A percentile compares a stretch with the other conserved stretches of the same genome.
Evolutionary conservation across 2,888 invertebrate genomes (phyloP).

Genomic region (Ophion slaviceki): DNA sequence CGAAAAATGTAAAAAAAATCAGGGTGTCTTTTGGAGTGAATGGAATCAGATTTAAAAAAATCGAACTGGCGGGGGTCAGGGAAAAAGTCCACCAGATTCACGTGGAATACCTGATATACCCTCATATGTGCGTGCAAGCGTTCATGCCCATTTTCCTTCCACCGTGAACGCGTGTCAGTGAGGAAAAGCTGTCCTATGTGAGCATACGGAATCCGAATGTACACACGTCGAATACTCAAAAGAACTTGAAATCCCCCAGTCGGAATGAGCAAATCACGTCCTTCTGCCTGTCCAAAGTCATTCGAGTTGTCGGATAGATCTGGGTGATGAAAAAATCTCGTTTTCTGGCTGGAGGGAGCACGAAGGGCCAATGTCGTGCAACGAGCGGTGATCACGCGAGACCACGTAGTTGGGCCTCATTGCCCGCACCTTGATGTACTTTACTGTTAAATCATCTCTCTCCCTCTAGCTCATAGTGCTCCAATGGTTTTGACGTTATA

Average conservation of each 20-base stretch:
- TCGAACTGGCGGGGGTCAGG: too few relatives aligned
- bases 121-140: neutral
- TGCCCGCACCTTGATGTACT: conserved; percentile 23
- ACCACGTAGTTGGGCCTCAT: conserved; percentile 51
- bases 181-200: neutral
- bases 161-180: neutral
- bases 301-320: conserved; percentile 11
- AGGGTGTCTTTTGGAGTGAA: too few relatives aligned
- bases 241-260: conserved; percentile 48
- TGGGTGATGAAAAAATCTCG: conserved; percentile 28
- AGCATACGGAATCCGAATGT: neutral
- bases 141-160: too few relatives aligned
- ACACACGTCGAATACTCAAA: neutral
- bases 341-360: conserved; percentile 34
- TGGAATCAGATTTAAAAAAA: too few relatives aligned
- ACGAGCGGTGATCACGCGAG: conserved; percentile 72
- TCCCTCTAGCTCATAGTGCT: conserved; percentile 6
- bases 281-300: neutral
- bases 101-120: neutral
- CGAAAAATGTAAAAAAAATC: too few relatives aligned
- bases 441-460: conserved; percentile 23
- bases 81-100: too few relatives aligned
- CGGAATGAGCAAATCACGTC: neutral
- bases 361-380: conserved; percentile 71
- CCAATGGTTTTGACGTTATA: conserved; percentile 34